Base-by-base conservation (phyloP, 2,113 vertebrate genomes). In the Salminus brasiliensis region DNA sequence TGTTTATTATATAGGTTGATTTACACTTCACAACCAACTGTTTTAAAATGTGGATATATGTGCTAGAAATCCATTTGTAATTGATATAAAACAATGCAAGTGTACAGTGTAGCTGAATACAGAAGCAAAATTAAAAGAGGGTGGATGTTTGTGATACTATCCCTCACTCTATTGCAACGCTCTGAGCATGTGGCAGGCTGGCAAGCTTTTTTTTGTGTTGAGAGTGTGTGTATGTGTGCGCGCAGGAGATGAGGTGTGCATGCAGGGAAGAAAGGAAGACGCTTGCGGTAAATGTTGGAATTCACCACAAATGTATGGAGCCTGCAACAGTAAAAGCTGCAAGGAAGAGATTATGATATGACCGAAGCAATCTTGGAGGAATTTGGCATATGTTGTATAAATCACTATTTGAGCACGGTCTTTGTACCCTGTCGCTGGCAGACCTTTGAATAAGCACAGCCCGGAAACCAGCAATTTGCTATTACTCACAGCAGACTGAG, bases 1-100 rank as follows among this genome's bases (percentile, higher is more conserved):
- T 82, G 89, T 93, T 93, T 93, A 92, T 91, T 93, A 92, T 90
- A 92, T 84, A 88, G 87, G 74, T 87, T 92, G 83, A 91, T 90
- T 92, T 88, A 91, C 91, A 92, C 89, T 91, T 92, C 88, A 93
- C 91, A 90, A 90, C 88, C 57, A 83, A 69, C 68, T 67, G 84
- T 88, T 87, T 88, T 91, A 91, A 90, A 92, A 90, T 86, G 80
- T 88, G 73, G 81, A 88, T 92, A 92, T 85, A 92, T 89, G 82
- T 91, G 90, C 78, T 81, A 86, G 73, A 86, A 84, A 80, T 84
- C 72, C 59, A 49, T 79, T 89, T 69, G 82, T 79, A 83, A 76
- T 75, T 87, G 76, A 80, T 87, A 88, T 88, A 92, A 89, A 90
- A 87, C 85, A 90, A 83, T 84, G 70, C 82, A 89, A 85, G 88